Conservation (phyloP, 2,113 vertebrate genomes). For the Campylomormyrus tamandua region DNA sequence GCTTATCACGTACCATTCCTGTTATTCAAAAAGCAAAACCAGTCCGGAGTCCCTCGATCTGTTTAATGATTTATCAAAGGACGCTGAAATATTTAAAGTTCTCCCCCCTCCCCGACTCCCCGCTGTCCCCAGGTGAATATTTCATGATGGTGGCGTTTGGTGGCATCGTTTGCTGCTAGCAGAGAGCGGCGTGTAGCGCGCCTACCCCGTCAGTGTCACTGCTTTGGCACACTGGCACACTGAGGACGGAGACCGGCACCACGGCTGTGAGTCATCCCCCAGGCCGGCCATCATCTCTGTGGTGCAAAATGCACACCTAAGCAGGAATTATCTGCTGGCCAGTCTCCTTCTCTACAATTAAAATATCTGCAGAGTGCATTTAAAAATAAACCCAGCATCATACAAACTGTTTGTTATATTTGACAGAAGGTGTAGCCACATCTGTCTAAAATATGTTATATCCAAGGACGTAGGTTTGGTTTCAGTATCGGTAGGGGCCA, state of each 20-base stretch:
- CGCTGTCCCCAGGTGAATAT: conserved; percentile 39
- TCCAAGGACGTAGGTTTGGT: not conserved
- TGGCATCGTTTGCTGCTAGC: conserved; percentile 16
- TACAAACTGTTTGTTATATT: not conserved
- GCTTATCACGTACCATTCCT: not conserved
- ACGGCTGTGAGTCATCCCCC: no score
- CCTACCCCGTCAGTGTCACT: not conserved
- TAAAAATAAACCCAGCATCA: not conserved
- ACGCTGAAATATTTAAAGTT: conserved; percentile 49
- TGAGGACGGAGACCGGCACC: no score
- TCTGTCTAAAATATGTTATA: not conserved
- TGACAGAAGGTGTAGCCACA: not conserved
- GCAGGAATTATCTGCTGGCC: not conserved
- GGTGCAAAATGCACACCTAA: not conserved
- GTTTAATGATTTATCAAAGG: conserved; percentile 41
- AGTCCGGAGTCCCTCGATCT: conserved; percentile 31
- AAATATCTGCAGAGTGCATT: not conserved
- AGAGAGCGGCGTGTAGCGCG: conserved; percentile 18
- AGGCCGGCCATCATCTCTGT: not conserved
- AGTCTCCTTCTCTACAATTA: not conserved
- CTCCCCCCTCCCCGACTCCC: not conserved
- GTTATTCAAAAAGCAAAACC: conserved; percentile 36
- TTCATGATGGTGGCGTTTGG: conserved; percentile 36
- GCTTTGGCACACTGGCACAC: not conserved
- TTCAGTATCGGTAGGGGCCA: not conserved